Percentiles rank a stretch among this genome's conserved stretches.
phyloP scores from a whole-genome alignment of 2,113 vertebrate genomes.

The Gavialis gangeticus region DNA sequence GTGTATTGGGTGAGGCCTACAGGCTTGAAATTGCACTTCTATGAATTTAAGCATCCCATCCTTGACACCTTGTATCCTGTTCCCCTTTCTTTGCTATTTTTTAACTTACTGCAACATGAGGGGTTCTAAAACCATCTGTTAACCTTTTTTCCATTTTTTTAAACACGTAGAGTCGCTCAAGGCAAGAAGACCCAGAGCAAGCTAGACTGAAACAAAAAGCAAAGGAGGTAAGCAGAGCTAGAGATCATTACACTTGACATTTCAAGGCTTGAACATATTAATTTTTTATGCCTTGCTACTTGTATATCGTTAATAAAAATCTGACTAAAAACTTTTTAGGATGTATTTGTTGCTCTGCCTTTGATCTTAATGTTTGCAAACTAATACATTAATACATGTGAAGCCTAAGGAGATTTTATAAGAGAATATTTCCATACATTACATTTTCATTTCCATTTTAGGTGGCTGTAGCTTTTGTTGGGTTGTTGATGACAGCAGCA shows the following conservation, averaged over 20 bases:
- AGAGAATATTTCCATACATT: constrained; percentile 87
- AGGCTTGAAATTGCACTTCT: constrained; percentile 81
- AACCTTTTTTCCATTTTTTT: constrained; percentile 83
- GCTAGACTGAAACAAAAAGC: constrained; percentile 94
- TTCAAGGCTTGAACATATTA: constrained; percentile 91
- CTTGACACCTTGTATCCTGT: constrained; percentile 87
- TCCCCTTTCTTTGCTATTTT: constrained; percentile 86
- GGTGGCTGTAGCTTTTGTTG: constrained; percentile 81
- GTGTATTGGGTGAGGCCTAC: constrained; percentile 83
- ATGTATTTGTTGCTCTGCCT: constrained; percentile 89
- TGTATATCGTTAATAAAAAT: constrained; percentile 98
- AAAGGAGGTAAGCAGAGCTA: constrained; percentile 91
- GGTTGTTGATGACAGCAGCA: constrained; percentile 74
- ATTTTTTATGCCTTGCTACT: constrained; percentile 96
- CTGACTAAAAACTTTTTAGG: constrained; percentile 93
- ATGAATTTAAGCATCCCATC: constrained; percentile 83
- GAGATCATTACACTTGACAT: constrained; percentile 98
- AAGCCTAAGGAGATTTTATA: constrained; percentile 86
- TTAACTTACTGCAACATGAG: constrained; percentile 87
- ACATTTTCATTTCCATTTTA: constrained; percentile 86
- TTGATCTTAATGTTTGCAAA: constrained; percentile 92
- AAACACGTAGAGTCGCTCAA: constrained; percentile 88
- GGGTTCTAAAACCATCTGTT: constrained; percentile 92
- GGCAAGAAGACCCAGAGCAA: constrained; percentile 96
- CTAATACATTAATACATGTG: constrained; percentile 89